phyloP scores from a whole-genome alignment of 1,140 invertebrate species.

The Leptinotarsa texana region DNA sequence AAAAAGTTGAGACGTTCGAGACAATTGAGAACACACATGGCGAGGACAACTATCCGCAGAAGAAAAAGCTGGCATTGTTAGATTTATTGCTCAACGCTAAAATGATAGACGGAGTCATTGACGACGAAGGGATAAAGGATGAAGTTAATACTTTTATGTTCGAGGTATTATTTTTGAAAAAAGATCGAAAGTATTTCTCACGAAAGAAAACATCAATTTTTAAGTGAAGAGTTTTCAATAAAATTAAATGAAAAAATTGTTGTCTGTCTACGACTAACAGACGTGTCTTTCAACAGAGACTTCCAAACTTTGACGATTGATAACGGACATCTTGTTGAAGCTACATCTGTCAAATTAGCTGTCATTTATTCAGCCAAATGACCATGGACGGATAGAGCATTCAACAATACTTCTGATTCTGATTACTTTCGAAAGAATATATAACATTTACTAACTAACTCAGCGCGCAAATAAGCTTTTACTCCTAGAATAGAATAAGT shows the following conservation, averaged over 20 bases:
- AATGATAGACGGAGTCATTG: slow-evolving; percentile 58
- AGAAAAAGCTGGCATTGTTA: slow-evolving; percentile 74
- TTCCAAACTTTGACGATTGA: no score
- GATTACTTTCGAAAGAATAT: no score
- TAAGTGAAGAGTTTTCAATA: background rate
- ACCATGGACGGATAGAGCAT: no score
- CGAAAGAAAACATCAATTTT: background rate
- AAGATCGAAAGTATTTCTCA: no score
- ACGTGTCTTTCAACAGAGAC: no score
- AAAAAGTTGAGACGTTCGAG: slow-evolving; percentile 32
- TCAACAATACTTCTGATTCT: no score
- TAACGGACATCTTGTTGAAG: no score
- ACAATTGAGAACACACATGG: slow-evolving; percentile 7
- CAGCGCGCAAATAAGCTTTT: no score
- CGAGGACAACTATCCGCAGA: slow-evolving; percentile 40
- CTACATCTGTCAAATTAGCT: no score
- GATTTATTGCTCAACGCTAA: slow-evolving; percentile 73
- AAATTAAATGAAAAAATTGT: background rate
- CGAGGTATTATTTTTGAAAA: slow-evolving; percentile 54
- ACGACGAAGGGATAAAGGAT: slow-evolving; percentile 71
- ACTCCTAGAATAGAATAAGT: no score
- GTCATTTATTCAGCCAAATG: no score
- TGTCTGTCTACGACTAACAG: background rate
- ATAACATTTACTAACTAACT: no score
- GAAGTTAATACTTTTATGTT: slow-evolving; percentile 87